A percentile compares a stretch with the other conserved stretches of the same genome.
These are phyloP conservation scores for Abramis brama DNA, from an alignment of 2,113 vertebrate species.

Conservation along the genomic window DNA sequence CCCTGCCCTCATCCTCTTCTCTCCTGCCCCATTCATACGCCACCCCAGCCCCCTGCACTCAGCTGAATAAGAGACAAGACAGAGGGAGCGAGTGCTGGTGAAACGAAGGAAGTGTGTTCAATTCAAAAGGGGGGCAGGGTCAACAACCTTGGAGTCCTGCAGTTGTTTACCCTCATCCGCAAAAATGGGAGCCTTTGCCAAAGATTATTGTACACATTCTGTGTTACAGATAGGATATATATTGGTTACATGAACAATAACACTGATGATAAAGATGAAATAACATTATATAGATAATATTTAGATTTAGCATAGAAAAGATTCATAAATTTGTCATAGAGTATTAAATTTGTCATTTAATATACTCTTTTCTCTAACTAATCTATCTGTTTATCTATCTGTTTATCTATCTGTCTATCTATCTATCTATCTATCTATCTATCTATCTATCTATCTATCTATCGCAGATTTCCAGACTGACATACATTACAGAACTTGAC, in stretches of 20 bases:
- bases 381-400: neutral
- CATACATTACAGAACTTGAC: constrained; percentile 30
- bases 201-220: neutral
- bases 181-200: neutral
- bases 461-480: neutral
- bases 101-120: constrained; percentile 24
- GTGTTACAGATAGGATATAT: neutral
- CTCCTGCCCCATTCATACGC: constrained; percentile 8
- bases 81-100: constrained; percentile 1
- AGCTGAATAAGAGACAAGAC: constrained; percentile 28
- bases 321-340: neutral
- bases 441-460: neutral
- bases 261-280: neutral
- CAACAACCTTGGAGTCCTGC: neutral
- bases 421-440: neutral
- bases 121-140: constrained; percentile 17
- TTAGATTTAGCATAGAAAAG: neutral
- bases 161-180: neutral
- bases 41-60: constrained; percentile 35
- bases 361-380: too few relatives aligned
- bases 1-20: constrained; percentile 20
- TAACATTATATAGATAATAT: neutral
- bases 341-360: too few relatives aligned
- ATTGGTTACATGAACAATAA: neutral
- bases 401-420: neutral